These are phyloP conservation scores for Mystacides longicornis DNA, from an alignment of 2,888 invertebrate genomes.

Conservation along the genomic window DNA sequence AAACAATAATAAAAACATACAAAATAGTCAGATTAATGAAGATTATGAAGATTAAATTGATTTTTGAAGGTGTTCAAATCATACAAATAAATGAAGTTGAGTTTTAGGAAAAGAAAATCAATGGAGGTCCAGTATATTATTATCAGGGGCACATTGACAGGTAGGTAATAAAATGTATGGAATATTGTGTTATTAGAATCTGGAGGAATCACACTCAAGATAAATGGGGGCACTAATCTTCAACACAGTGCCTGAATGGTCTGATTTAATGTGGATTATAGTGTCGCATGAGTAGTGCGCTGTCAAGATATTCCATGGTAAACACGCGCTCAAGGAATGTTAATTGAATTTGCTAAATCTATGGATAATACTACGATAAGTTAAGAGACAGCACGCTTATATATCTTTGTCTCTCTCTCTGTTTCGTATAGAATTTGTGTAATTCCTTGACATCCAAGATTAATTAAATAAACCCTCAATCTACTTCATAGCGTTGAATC, in stretches of 20 bases:
- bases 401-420: neutral
- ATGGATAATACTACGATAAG: slow-evolving; percentile 15
- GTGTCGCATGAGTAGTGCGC: slow-evolving; percentile 8
- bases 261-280: neutral
- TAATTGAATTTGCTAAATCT: slow-evolving; percentile 20
- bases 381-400: slow-evolving; percentile 8
- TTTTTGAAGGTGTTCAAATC: too few relatives aligned
- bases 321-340: slow-evolving; percentile 11
- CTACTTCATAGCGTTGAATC: neutral
- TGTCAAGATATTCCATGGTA: slow-evolving; percentile 11
- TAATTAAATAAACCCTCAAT: slow-evolving; percentile 8
- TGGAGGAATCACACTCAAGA: neutral
- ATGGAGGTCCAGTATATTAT: too few relatives aligned
- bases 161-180: too few relatives aligned
- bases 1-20: too few relatives aligned
- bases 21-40: too few relatives aligned
- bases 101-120: too few relatives aligned
- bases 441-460: slow-evolving; percentile 5
- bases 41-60: too few relatives aligned
- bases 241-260: neutral
- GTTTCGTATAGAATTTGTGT: neutral
- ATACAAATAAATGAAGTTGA: too few relatives aligned
- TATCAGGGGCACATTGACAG: too few relatives aligned
- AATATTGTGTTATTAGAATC: too few relatives aligned
- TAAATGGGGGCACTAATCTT: neutral